Conservation (phyloP, 2,888 invertebrate species). For the Cybosia mesomella region DNA sequence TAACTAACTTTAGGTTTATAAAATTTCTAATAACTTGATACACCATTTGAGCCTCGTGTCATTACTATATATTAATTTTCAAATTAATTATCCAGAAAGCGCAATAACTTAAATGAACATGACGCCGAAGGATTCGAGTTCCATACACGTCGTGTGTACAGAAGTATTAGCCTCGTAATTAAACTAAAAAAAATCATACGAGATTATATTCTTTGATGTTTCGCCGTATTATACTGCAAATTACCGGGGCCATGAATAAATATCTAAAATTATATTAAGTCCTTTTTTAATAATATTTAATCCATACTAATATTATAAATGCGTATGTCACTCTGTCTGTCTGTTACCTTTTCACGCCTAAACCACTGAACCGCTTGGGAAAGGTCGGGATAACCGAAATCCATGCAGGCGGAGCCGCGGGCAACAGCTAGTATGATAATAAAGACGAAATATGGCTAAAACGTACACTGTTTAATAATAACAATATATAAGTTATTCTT, state of each 20-base stretch:
- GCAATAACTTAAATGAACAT: background rate
- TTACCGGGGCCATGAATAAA: background rate
- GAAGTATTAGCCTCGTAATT: background rate
- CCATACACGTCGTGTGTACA: background rate
- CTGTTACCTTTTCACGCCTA: no score
- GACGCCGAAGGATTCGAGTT: background rate
- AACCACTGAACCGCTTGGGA: no score
- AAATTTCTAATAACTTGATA: constrained; percentile 11
- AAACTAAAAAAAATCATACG: no score
- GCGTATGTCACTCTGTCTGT: no score
- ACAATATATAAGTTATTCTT: background rate
- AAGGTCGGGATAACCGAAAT: no score
- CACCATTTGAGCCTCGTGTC: background rate
- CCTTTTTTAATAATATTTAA: no score
- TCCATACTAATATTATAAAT: no score
- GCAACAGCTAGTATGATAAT: background rate
- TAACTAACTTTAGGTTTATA: constrained; percentile 26
- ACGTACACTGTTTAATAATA: background rate
- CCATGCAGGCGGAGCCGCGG: no score
- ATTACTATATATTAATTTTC: background rate
- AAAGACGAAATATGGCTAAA: background rate
- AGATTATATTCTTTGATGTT: no score
- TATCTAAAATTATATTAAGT: background rate
- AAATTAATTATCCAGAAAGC: constrained; percentile 4
- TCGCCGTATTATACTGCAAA: background rate